phyloP scores from a whole-genome alignment of 2,888 invertebrate species.

The Eristalis intricaria region DNA sequence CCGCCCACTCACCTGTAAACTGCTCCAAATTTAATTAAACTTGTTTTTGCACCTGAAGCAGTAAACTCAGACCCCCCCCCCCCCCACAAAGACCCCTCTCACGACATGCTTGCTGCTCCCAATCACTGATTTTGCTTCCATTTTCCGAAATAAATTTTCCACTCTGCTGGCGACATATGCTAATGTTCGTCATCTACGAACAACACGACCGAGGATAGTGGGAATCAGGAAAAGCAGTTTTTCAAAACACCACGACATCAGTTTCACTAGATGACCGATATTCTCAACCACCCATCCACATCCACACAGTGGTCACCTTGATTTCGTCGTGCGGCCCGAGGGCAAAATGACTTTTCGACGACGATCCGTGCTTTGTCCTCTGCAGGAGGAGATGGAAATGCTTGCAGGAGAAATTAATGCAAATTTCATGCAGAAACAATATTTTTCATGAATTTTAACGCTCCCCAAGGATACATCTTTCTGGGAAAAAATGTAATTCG shows the following conservation, averaged over 20 bases:
- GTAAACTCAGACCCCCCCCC: background rate
- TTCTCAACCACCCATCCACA: background rate
- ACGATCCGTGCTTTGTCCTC: background rate
- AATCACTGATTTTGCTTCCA: background rate
- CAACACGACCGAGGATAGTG: background rate
- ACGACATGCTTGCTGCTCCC: background rate
- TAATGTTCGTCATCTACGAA: background rate
- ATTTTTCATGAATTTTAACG: slow-evolving; percentile 47
- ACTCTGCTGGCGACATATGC: background rate
- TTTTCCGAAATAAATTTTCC: background rate
- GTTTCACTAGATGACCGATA: background rate
- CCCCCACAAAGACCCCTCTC: background rate
- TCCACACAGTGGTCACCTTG: background rate
- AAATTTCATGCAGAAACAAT: slow-evolving; percentile 57
- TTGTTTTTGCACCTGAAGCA: background rate
- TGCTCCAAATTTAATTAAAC: background rate
- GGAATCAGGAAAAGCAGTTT: background rate
- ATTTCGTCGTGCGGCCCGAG: background rate
- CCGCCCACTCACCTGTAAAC: background rate
- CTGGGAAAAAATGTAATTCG: background rate
- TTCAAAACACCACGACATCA: background rate
- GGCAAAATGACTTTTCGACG: background rate
- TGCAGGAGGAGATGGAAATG: background rate
- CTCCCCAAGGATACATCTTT: background rate
- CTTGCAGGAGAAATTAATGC: slow-evolving; percentile 48